Conservation (phyloP, 2,888 invertebrate genomes). For the Emmelina monodactyla region DNA sequence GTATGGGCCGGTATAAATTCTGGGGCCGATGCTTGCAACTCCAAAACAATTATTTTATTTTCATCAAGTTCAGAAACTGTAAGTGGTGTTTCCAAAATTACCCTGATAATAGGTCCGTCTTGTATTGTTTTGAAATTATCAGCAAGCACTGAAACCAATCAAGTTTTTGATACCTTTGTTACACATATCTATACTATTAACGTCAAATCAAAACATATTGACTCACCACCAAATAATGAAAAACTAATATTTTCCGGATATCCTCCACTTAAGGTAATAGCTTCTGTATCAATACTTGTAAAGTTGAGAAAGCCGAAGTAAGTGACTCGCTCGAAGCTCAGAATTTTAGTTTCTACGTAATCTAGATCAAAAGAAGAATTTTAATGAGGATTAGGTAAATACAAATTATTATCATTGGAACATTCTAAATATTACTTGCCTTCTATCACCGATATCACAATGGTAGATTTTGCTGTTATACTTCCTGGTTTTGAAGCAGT, state of each 20-base stretch:
- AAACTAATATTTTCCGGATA: slow-evolving; percentile 19
- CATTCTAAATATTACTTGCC: slow-evolving; percentile 11
- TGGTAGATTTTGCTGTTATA: slow-evolving; percentile 16
- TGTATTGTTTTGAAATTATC: no score
- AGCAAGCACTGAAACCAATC: no score
- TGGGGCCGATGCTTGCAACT: slow-evolving; percentile 18
- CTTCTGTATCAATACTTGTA: slow-evolving; percentile 12
- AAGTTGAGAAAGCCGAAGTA: slow-evolving; percentile 20
- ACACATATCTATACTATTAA: no score
- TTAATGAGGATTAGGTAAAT: no score
- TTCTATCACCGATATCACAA: slow-evolving; percentile 18
- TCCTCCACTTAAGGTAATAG: slow-evolving; percentile 21
- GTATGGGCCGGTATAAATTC: slow-evolving; percentile 15
- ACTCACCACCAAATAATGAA: slow-evolving; percentile 8
- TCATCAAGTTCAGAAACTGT: no score
- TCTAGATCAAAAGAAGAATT: slow-evolving; percentile 13
- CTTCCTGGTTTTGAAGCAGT: slow-evolving; percentile 18
- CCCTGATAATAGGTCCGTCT: no score
- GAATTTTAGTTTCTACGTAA: slow-evolving; percentile 9
- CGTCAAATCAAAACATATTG: no score
- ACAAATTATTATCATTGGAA: neutral
- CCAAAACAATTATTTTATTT: slow-evolving; percentile 16
- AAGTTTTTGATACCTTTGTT: no score
- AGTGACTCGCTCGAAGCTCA: slow-evolving; percentile 20
- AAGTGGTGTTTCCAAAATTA: no score